phyloP scores from a whole-genome alignment of 2,113 vertebrate species.

The Elaphurus davidianus region DNA sequence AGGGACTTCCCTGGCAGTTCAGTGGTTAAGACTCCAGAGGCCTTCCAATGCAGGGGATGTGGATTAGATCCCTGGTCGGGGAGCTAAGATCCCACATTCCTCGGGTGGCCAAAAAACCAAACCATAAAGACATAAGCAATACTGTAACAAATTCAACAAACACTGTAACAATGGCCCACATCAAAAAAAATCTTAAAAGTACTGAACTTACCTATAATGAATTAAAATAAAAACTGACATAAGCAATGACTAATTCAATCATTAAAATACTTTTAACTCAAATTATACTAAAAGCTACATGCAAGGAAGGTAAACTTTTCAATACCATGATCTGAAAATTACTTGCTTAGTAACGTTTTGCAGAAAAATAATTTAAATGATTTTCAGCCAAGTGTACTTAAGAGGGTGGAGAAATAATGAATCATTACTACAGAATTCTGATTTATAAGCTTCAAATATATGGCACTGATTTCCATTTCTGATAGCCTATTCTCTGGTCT shows the following conservation, averaged over 20 bases:
- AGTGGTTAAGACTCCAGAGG: background rate
- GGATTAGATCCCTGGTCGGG: background rate
- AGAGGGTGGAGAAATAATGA: background rate
- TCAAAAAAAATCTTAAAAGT: background rate
- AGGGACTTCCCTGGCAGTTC: background rate
- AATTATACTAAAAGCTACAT: background rate
- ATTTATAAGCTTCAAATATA: background rate
- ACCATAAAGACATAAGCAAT: background rate
- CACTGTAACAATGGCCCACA: background rate
- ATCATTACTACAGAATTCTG: constrained; percentile 7
- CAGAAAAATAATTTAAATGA: constrained; percentile 13
- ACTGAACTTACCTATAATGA: background rate
- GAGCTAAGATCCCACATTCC: background rate
- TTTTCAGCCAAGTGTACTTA: background rate
- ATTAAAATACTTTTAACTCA: constrained; percentile 4
- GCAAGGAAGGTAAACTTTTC: background rate
- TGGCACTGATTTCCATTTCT: constrained; percentile 23
- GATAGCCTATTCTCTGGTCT: background rate
- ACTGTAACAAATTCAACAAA: background rate
- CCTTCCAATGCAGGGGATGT: background rate
- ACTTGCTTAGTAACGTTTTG: constrained; percentile 22
- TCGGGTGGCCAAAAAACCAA: background rate
- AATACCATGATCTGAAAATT: background rate
- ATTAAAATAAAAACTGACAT: background rate
- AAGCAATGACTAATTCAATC: background rate